Conservation (phyloP, 2,113 vertebrate species). For the Scophthalmus maximus region DNA sequence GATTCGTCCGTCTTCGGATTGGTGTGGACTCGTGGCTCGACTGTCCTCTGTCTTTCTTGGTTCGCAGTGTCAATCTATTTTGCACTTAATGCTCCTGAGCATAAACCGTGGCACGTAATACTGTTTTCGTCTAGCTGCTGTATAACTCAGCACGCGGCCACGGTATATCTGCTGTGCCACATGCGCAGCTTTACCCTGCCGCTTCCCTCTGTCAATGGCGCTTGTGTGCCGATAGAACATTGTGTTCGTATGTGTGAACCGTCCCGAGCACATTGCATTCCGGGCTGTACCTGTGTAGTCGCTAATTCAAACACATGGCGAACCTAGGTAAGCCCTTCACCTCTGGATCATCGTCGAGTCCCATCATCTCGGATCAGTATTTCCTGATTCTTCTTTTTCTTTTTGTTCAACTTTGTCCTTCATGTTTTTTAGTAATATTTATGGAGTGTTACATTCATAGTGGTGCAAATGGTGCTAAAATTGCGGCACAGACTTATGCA, state of each 20-base stretch:
- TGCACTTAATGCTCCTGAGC: background rate
- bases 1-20: conserved; percentile 6
- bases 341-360: background rate
- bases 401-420: too few relatives aligned
- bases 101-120: background rate
- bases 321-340: conserved; percentile 37
- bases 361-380: conserved; percentile 6
- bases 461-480: too few relatives aligned
- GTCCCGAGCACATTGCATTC: conserved; percentile 44
- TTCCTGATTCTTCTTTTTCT: background rate
- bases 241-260: background rate
- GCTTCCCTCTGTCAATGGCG: background rate
- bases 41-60: background rate
- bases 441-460: background rate
- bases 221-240: background rate
- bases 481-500: background rate
- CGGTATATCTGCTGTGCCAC: background rate
- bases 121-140: background rate
- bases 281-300: conserved; percentile 62
- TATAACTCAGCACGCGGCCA: background rate
- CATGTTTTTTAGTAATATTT: too few relatives aligned
- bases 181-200: conserved; percentile 7
- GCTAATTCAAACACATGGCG: conserved; percentile 56
- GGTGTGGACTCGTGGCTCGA: conserved; percentile 3
- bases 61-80: background rate